Evolutionary conservation across 1,140 invertebrate species (phyloP).

Genomic region (Matsumurasca onukii): DNA sequence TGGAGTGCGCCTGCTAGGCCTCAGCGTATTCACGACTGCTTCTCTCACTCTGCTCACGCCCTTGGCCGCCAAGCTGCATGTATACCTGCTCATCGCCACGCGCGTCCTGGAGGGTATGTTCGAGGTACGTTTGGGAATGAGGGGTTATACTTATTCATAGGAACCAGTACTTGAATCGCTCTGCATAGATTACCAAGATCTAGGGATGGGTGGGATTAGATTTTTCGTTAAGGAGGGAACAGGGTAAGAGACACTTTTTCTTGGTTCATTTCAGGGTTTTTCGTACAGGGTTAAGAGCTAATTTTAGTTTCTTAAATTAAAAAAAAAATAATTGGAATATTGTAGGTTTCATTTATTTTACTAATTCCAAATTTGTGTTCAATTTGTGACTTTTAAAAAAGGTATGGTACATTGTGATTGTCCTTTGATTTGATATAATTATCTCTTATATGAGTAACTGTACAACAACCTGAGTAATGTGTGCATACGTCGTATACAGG

Average conservation of each 20-base stretch:
- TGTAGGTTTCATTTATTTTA: no score
- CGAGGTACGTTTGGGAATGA: conserved; percentile 60
- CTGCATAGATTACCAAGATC: neutral
- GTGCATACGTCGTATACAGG: conserved; percentile 52
- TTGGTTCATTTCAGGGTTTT: no score
- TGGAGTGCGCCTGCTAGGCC: conserved; percentile 71
- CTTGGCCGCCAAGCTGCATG: conserved; percentile 66
- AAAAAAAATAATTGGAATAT: no score
- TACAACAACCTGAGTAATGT: no score
- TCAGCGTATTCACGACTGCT: conserved; percentile 77
- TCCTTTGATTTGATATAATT: no score
- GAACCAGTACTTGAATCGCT: neutral
- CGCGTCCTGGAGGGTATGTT: conserved; percentile 85
- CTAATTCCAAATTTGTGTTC: no score
- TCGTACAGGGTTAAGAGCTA: no score
- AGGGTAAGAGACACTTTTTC: conserved; percentile 15
- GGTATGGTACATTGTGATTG: no score
- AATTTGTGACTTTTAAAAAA: no score
- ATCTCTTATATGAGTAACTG: no score
- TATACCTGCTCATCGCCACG: conserved; percentile 68
- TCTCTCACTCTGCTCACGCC: conserved; percentile 83
- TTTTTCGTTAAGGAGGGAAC: conserved; percentile 22
- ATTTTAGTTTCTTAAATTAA: no score
- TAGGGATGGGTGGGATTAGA: conserved; percentile 4
- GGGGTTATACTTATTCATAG: no score